Evolutionary conservation across 2,888 invertebrate genomes (phyloP).

Genomic region (Glaucopsyche alexis): DNA sequence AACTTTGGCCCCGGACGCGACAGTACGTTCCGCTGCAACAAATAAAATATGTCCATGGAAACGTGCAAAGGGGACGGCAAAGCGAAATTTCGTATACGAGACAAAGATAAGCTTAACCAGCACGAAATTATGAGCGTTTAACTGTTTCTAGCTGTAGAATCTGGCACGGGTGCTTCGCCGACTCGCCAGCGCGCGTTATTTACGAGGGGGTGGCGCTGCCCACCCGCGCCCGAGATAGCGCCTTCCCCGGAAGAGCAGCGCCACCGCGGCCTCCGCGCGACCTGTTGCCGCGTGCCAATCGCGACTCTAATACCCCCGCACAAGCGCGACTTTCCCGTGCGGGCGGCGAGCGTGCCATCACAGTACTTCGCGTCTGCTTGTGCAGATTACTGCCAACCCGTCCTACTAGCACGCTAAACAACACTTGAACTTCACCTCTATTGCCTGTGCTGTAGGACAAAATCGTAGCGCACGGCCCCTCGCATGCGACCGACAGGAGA

Average conservation of each 20-base stretch:
- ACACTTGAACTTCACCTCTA: slow-evolving; percentile 65
- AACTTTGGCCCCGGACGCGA: slow-evolving; percentile 74
- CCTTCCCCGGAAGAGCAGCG: slow-evolving; percentile 75
- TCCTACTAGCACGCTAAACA: slow-evolving; percentile 53
- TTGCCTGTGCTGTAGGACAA: slow-evolving; percentile 57
- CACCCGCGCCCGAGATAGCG: slow-evolving; percentile 71
- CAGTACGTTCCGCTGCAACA: slow-evolving; percentile 68
- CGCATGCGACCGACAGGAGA: slow-evolving; percentile 46
- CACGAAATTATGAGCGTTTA: slow-evolving; percentile 80
- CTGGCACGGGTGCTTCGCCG: slow-evolving; percentile 79
- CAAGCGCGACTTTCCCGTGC: slow-evolving; percentile 42
- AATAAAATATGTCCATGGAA: slow-evolving; percentile 76
- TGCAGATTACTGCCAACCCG: slow-evolving; percentile 69
- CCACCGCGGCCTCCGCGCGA: slow-evolving; percentile 44
- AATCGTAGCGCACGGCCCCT: slow-evolving; percentile 50
- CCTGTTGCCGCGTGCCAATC: slow-evolving; percentile 46
- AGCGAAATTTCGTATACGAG: slow-evolving; percentile 77
- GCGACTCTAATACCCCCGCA: slow-evolving; percentile 45
- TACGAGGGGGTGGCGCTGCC: slow-evolving; percentile 71
- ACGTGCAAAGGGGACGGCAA: slow-evolving; percentile 69
- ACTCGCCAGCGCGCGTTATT: slow-evolving; percentile 79
- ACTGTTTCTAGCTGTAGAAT: slow-evolving; percentile 80
- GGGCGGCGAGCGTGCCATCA: slow-evolving; percentile 50
- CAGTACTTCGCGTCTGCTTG: slow-evolving; percentile 67
- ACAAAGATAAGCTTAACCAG: slow-evolving; percentile 81